Evolutionary conservation across 2,113 vertebrate species (phyloP).

Genomic region (Notarius quadriscutis): DNA sequence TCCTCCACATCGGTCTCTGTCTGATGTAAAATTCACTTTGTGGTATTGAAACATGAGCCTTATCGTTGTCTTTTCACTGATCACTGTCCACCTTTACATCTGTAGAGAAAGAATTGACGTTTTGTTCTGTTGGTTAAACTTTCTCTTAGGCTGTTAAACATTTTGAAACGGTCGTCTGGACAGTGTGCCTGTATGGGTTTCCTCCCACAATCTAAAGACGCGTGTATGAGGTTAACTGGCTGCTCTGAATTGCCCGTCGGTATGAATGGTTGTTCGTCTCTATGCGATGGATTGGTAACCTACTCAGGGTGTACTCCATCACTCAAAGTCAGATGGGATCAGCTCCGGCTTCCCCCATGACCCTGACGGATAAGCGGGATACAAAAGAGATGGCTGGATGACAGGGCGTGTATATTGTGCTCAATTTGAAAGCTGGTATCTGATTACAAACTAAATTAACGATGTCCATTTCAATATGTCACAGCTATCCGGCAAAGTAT

Average conservation of each 20-base stretch:
- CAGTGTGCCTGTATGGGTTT: neutral
- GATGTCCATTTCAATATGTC: neutral
- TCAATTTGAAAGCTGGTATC: neutral
- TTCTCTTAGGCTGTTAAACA: neutral
- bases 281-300: too few relatives aligned
- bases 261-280: too few relatives aligned
- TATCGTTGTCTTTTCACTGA: neutral
- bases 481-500: neutral
- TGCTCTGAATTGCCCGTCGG: too few relatives aligned
- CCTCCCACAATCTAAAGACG: too few relatives aligned
- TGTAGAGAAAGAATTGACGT: neutral
- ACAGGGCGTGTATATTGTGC: neutral
- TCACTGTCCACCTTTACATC: neutral
- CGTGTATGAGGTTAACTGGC: too few relatives aligned
- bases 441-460: neutral
- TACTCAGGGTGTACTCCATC: too few relatives aligned
- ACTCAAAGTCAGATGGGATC: too few relatives aligned
- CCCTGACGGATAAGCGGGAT: too few relatives aligned
- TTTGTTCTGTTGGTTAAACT: neutral
- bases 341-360: too few relatives aligned
- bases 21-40: neutral
- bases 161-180: neutral
- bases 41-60: neutral
- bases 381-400: too few relatives aligned
- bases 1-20: neutral